Percentiles rank a stretch among this genome's conserved stretches.
Conservation (phyloP, 2,113 vertebrate species). For the Dolichallabes microphthalmus region DNA sequence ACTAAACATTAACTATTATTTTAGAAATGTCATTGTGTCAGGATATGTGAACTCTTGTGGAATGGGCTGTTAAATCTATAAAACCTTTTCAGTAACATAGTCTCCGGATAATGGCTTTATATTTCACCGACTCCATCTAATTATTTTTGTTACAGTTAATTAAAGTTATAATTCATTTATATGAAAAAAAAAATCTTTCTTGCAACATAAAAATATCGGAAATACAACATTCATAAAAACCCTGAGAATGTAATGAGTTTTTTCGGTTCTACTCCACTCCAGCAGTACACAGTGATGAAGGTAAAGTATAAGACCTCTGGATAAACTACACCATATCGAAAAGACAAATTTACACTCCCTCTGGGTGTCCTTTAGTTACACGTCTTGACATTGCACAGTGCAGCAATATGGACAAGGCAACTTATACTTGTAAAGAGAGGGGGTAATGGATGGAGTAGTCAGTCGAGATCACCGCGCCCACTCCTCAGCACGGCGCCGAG, state of each 20-base stretch:
- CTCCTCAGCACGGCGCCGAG: too few relatives aligned
- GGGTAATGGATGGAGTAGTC: not conserved
- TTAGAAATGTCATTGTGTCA: not conserved
- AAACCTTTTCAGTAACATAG: not conserved
- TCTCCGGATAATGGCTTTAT: not conserved
- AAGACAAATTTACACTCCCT: not conserved
- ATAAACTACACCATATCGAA: not conserved
- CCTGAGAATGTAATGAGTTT: not conserved
- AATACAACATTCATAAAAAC: not conserved
- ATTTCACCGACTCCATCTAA: too few relatives aligned
- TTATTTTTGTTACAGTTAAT: too few relatives aligned
- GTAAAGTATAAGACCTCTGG: not conserved
- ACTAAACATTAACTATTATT: not conserved
- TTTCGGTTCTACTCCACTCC: not conserved
- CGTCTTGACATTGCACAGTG: too few relatives aligned
- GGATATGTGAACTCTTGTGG: not conserved
- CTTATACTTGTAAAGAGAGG: not conserved
- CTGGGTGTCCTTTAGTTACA: not conserved
- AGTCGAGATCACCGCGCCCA: too few relatives aligned
- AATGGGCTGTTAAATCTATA: not conserved
- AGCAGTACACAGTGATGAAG: not conserved
- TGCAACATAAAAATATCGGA: not conserved
- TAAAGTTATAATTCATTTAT: too few relatives aligned
- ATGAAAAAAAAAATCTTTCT: too few relatives aligned
- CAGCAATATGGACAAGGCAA: not conserved